These are phyloP conservation scores for Drepana falcataria DNA, from an alignment of 2,888 invertebrate species.

Conservation along the genomic window DNA sequence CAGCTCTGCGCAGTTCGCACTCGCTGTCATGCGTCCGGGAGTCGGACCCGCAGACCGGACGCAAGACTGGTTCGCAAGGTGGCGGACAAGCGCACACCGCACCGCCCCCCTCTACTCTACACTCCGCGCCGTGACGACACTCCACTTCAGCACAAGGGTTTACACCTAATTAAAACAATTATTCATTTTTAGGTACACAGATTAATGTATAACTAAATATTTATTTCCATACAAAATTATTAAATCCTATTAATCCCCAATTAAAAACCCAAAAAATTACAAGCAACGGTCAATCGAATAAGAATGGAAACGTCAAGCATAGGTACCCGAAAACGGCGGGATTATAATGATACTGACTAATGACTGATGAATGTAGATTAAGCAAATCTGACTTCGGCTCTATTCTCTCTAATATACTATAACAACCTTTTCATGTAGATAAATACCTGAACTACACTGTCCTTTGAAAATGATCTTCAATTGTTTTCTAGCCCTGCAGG, in stretches of 20 bases:
- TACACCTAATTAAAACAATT: constrained; percentile 75
- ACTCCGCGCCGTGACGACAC: constrained; percentile 89
- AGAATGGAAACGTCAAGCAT: no score
- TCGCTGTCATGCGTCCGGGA: constrained; percentile 90
- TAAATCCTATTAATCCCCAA: no score
- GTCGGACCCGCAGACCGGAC: constrained; percentile 92
- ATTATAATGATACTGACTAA: no score
- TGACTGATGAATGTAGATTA: no score
- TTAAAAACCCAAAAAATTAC: no score
- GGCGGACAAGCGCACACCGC: constrained; percentile 92
- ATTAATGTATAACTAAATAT: neutral
- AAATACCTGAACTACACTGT: constrained; percentile 87
- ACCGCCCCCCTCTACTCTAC: constrained; percentile 86
- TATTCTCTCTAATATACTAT: no score
- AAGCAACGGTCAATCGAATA: no score
- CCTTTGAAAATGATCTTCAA: constrained; percentile 89
- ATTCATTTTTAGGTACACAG: neutral
- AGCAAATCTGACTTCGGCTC: no score
- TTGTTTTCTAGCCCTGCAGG: constrained; percentile 86
- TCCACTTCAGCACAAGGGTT: constrained; percentile 90
- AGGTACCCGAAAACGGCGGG: no score
- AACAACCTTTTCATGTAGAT: no score
- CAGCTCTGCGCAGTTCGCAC: constrained; percentile 87
- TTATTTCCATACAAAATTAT: neutral
- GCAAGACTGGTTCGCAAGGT: constrained; percentile 87